These are phyloP conservation scores for Molothrus aeneus DNA, from an alignment of 2,797 vertebrate species.

Conservation along the genomic window DNA sequence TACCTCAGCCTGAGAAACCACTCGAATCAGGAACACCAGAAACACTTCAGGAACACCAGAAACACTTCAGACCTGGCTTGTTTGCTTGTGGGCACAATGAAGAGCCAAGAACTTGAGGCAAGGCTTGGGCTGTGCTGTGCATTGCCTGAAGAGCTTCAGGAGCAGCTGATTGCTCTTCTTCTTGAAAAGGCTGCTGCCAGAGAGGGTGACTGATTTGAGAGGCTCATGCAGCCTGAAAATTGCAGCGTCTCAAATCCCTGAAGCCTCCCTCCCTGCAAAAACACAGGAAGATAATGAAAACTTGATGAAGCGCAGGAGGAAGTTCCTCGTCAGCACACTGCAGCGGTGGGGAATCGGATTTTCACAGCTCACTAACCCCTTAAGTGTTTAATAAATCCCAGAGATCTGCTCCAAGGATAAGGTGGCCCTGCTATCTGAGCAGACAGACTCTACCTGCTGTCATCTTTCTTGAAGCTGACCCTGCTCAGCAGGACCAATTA, in stretches of 20 bases:
- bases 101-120: not conserved
- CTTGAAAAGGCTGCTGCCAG: not conserved
- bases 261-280: not conserved
- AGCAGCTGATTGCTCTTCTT: not conserved
- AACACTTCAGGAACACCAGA: not conserved
- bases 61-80: not conserved
- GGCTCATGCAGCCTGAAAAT: not conserved
- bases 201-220: not conserved
- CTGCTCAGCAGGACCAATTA: slow-evolving; percentile 48
- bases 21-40: not conserved
- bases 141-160: accelerated
- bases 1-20: not conserved
- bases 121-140: not conserved
- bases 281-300: slow-evolving; percentile 26
- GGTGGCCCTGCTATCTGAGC: slow-evolving; percentile 18
- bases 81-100: not conserved
- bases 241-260: not conserved
- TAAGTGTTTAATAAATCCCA: slow-evolving; percentile 45
- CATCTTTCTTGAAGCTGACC: not conserved
- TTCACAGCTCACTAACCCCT: slow-evolving; percentile 47
- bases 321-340: slow-evolving; percentile 23
- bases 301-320: slow-evolving; percentile 35
- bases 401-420: slow-evolving; percentile 27
- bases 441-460: slow-evolving; percentile 20
- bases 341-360: slow-evolving; percentile 7